Percentiles rank a stretch among this genome's conserved stretches.
phyloP scores from a whole-genome alignment of 2,888 invertebrate genomes.

The Metalampra italica region DNA sequence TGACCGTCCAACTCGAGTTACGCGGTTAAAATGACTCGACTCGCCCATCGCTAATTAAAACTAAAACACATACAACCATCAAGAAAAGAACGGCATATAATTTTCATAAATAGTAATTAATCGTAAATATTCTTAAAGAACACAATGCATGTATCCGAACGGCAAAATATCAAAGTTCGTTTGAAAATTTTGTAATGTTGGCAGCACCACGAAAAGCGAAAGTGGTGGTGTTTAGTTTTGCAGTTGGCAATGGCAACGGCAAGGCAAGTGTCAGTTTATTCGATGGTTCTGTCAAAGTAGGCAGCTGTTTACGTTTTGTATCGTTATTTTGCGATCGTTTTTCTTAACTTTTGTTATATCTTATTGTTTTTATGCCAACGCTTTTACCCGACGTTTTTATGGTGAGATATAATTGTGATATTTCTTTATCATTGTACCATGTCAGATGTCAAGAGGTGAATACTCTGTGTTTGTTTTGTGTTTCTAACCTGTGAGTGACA shows the following conservation, averaged over 20 bases:
- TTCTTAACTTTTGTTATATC: conserved; percentile 68
- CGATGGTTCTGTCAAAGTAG: conserved; percentile 72
- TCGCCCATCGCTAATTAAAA: no score
- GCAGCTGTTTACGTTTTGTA: conserved; percentile 78
- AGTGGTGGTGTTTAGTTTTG: conserved; percentile 36
- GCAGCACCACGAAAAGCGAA: conserved; percentile 38
- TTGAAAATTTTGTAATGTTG: neutral
- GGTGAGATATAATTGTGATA: conserved; percentile 57
- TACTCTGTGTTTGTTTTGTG: conserved; percentile 70
- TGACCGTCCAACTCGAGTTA: no score
- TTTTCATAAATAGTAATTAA: no score
- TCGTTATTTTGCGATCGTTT: conserved; percentile 74
- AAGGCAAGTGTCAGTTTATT: conserved; percentile 64
- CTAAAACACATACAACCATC: no score
- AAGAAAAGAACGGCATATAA: no score
- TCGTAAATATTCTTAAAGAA: neutral
- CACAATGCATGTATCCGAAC: neutral
- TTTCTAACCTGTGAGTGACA: conserved; percentile 67
- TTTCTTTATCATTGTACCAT: conserved; percentile 49
- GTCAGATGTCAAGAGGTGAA: conserved; percentile 78
- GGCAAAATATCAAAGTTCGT: neutral
- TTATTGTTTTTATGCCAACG: conserved; percentile 68
- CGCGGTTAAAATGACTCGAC: no score
- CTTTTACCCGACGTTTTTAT: conserved; percentile 54
- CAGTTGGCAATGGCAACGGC: conserved; percentile 64